Evolutionary conservation across 53 echinoderm and acorn worm species (phyloP).

Genomic region (Zoroaster sp.): DNA sequence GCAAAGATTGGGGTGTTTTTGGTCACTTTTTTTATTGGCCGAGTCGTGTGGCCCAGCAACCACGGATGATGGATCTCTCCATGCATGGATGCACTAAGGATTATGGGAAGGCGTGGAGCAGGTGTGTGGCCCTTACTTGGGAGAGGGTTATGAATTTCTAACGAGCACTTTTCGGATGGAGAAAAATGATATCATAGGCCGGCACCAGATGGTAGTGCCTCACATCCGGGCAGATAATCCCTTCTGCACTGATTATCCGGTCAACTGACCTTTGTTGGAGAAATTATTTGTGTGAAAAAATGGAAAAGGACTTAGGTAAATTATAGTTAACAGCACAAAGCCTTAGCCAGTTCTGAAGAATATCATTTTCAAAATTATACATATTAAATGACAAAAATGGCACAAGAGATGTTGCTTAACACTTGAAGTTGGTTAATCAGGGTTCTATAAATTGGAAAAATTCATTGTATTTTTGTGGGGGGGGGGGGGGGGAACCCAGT

Average conservation of each 20-base stretch:
- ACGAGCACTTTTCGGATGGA: not conserved
- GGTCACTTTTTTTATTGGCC: not conserved
- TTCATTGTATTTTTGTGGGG: too few species aligned
- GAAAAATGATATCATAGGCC: not conserved
- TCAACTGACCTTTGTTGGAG: not conserved
- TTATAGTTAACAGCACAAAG: too few species aligned
- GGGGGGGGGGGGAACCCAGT: too few species aligned
- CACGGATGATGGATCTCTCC: conserved; percentile 20
- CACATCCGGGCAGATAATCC: not conserved
- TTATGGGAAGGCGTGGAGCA: conserved; percentile 8
- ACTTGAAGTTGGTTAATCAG: too few species aligned
- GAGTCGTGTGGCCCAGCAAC: not conserved
- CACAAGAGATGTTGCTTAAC: too few species aligned
- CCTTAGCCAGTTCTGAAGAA: too few species aligned
- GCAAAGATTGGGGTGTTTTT: not conserved
- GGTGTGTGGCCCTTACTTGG: not conserved
- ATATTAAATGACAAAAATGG: too few species aligned
- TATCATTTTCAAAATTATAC: too few species aligned
- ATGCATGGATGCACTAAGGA: conserved; percentile 27
- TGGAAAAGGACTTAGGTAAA: too few species aligned
- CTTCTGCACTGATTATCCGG: not conserved
- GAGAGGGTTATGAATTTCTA: conserved; percentile 19
- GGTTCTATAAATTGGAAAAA: too few species aligned
- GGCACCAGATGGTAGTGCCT: not conserved
- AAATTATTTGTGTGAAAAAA: not conserved